A percentile compares a stretch with the other conserved stretches of the same genome.
These are phyloP conservation scores for Cetoscarus ocellatus DNA, from an alignment of 2,797 vertebrate species.

Conservation along the genomic window DNA sequence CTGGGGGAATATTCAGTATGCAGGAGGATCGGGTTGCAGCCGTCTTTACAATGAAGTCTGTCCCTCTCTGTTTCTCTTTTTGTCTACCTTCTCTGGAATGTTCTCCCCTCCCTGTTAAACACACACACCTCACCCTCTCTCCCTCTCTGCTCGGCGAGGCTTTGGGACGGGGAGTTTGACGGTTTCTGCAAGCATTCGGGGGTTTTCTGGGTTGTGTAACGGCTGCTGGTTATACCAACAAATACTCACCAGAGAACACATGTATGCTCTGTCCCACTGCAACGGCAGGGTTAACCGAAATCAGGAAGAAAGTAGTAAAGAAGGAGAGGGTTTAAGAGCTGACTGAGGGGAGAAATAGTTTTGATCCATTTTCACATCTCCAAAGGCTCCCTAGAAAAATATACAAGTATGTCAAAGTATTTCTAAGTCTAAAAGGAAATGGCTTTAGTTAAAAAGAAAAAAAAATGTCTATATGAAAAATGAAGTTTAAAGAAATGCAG, in stretches of 20 bases:
- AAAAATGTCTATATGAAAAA: not conserved
- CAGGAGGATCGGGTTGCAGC: slow-evolving; percentile 87
- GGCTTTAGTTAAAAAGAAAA: not conserved
- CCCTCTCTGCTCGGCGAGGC: slow-evolving; percentile 61
- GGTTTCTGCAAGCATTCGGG: slow-evolving; percentile 28
- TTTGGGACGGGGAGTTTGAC: slow-evolving; percentile 62
- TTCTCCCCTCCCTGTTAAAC: slow-evolving; percentile 33
- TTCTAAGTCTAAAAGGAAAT: not conserved
- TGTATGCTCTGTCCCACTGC: slow-evolving; percentile 27
- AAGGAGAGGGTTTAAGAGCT: slow-evolving; percentile 23
- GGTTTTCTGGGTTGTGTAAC: not conserved
- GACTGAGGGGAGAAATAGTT: no score
- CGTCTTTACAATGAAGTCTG: slow-evolving; percentile 82
- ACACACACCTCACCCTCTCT: slow-evolving; percentile 24
- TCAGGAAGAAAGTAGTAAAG: slow-evolving; percentile 14
- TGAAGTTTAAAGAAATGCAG: not conserved
- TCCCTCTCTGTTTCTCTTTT: slow-evolving; percentile 61
- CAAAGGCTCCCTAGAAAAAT: not conserved
- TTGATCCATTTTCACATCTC: slow-evolving; percentile 22
- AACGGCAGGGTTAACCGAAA: slow-evolving; percentile 25
- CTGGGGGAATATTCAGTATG: slow-evolving; percentile 86
- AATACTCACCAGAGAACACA: slow-evolving; percentile 44
- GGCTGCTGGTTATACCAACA: slow-evolving; percentile 47
- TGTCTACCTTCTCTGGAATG: slow-evolving; percentile 63
- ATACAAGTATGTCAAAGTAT: not conserved